A percentile compares a stretch with the other conserved stretches of the same genome.
Evolutionary conservation across 2,797 vertebrate genomes (phyloP).

Genomic region (Rhyacichthys aspro): DNA sequence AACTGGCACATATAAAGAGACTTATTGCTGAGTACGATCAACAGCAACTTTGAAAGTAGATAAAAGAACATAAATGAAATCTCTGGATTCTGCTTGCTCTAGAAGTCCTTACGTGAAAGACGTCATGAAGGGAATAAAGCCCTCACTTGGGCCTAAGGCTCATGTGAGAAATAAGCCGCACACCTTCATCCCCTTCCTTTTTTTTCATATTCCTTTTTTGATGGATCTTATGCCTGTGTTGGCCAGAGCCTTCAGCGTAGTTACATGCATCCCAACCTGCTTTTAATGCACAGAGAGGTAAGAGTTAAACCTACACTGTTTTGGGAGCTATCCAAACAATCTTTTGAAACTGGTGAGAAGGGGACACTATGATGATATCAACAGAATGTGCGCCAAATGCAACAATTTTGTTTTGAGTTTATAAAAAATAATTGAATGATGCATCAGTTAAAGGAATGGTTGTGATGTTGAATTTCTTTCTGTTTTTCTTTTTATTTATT

Average conservation of each 20-base stretch:
- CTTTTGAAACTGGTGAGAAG: slow-evolving; percentile 47
- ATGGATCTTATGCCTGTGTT: slow-evolving; percentile 44
- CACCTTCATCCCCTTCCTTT: slow-evolving; percentile 38
- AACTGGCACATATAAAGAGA: slow-evolving; percentile 98
- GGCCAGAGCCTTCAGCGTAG: slow-evolving; percentile 50
- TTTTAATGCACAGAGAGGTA: slow-evolving; percentile 60
- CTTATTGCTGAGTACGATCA: slow-evolving; percentile 97
- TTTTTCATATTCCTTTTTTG: slow-evolving; percentile 10
- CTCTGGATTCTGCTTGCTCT: slow-evolving; percentile 59
- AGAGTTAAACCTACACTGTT: slow-evolving; percentile 45
- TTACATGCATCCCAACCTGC: slow-evolving; percentile 60
- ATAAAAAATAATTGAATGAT: slow-evolving; percentile 52
- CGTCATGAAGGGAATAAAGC: slow-evolving; percentile 69
- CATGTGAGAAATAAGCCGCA: slow-evolving; percentile 67
- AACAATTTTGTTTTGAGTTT: slow-evolving; percentile 63
- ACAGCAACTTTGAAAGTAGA: slow-evolving; percentile 88
- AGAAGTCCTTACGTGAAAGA: slow-evolving; percentile 55
- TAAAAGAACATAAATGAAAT: slow-evolving; percentile 65
- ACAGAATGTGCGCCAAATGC: slow-evolving; percentile 63
- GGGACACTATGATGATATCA: slow-evolving; percentile 46
- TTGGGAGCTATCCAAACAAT: slow-evolving; percentile 47
- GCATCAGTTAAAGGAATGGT: slow-evolving; percentile 64
- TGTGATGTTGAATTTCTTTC: slow-evolving; percentile 65
- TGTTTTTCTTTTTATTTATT: slow-evolving; percentile 70
- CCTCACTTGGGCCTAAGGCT: slow-evolving; percentile 67